phyloP scores from a whole-genome alignment of 23 tunicate genomes.

The Aplidium turbinatum region DNA sequence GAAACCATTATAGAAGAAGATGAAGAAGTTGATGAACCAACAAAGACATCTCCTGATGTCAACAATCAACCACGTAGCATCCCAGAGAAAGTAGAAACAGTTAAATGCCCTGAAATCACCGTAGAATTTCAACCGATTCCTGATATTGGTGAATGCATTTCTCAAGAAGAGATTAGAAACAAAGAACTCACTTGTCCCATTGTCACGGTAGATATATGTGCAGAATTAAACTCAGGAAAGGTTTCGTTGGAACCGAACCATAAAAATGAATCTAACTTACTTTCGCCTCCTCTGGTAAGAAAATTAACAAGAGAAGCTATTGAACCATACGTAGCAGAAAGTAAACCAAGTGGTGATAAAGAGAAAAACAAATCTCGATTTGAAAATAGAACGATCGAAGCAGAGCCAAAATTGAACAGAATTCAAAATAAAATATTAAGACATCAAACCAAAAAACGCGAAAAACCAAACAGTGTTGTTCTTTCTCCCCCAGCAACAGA shows the following conservation, averaged over 20 bases:
- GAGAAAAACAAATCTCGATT: neutral
- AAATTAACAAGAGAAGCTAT: conserved; percentile 43
- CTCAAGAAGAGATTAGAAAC: neutral
- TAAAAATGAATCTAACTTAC: neutral
- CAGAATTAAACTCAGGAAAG: conserved; percentile 24
- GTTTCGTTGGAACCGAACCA: neutral
- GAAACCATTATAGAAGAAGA: conserved; percentile 75
- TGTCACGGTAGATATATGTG: conserved; percentile 10
- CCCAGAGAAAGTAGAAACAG: too few species aligned
- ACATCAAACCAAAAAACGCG: neutral
- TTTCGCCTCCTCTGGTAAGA: conserved; percentile 17
- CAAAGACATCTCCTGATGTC: too few species aligned
- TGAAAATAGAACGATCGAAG: neutral
- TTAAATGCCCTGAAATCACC: neutral
- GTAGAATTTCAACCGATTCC: neutral
- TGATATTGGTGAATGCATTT: neutral
- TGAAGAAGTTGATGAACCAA: conserved; percentile 22
- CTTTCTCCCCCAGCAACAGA: too few species aligned
- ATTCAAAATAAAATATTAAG: neutral
- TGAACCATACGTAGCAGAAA: neutral
- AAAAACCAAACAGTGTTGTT: neutral
- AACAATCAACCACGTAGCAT: too few species aligned
- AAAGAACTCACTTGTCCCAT: neutral
- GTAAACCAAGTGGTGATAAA: neutral
- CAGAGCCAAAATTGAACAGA: neutral